Base-by-base conservation (phyloP, 2,888 invertebrate species). In the Heliconius ethilla region DNA sequence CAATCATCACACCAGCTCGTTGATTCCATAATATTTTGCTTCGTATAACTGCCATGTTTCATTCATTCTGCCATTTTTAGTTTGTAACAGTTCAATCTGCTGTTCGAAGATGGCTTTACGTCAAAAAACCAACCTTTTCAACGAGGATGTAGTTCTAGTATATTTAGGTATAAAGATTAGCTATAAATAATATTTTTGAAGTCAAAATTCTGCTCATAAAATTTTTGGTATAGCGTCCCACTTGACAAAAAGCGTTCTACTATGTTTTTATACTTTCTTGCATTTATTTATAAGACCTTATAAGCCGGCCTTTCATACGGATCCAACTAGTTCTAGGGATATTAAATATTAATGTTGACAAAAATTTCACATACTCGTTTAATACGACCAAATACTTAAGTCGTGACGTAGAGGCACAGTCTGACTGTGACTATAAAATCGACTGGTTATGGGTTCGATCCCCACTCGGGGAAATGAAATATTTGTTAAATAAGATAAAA, bases 271-370 rank as follows among this genome's bases (percentile, higher is more conserved):
- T 67, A 37, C n/a, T 11, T 67, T 37, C 67, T 67, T 69, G 69
- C 69, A 45, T 45, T 69, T 69, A n/a, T 15, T 69, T 69, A n/a
- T 15, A 45, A 40, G 40, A 69, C 69, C 40, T 69, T 45, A 25
- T 25, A 69, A 69, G 69, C 40, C 25, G 9, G 18, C 18, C 15
- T 69, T 45, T 69, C 40, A 69, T 69, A 13, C 67, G 40, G 67
- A 40, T 69, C 67, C 67, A 7, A 33, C 1, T 40, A 69, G 11
- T 40, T 69, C 25, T 40, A 15, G 15, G 25, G 25, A 45, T 40
- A 25, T 45, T 37, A 40, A 15, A 18, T 69, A 22, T 51, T 18
- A 22, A 51, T 51, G 18, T 18, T 51, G 51, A 1, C 7, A 22
- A 18, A 22, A 51, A 18, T 18, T 6, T 51, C 18, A 18, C 51